Conservation (phyloP, 2,888 invertebrate genomes). For the Metacarcinus magister region DNA sequence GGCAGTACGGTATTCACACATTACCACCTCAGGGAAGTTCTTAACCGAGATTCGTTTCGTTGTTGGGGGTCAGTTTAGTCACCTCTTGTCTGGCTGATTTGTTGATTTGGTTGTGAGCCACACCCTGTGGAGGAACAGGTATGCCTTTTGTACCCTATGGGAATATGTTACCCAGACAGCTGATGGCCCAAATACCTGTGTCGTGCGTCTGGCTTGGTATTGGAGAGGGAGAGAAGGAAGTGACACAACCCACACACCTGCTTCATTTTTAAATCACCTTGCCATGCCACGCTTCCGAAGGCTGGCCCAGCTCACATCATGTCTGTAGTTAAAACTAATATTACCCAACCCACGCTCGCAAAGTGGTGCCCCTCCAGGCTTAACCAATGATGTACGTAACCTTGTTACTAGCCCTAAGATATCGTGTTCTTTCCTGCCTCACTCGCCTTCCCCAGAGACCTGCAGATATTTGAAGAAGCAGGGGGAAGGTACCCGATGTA, state of each 20-base stretch:
- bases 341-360: not conserved
- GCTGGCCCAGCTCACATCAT: not conserved
- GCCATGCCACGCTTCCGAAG: not conserved
- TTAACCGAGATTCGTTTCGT: not conserved
- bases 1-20: not conserved
- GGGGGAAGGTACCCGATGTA: not conserved
- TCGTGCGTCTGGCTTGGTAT: not conserved
- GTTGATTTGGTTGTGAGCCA: not conserved
- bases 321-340: not conserved
- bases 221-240: not conserved
- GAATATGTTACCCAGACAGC: conserved; percentile 43
- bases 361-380: not conserved
- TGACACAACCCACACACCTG: not conserved
- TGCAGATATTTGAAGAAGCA: not conserved
- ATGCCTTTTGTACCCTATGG: conserved; percentile 55
- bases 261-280: not conserved
- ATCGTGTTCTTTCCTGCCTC: not conserved
- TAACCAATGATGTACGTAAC: not conserved
- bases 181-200: conserved; percentile 54
- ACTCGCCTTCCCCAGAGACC: not conserved
- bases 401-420: not conserved
- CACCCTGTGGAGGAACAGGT: not conserved
- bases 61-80: not conserved
- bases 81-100: not conserved
- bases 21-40: not conserved